phyloP scores from a whole-genome alignment of 2,888 invertebrate species.

The Mayetiola destructor region DNA sequence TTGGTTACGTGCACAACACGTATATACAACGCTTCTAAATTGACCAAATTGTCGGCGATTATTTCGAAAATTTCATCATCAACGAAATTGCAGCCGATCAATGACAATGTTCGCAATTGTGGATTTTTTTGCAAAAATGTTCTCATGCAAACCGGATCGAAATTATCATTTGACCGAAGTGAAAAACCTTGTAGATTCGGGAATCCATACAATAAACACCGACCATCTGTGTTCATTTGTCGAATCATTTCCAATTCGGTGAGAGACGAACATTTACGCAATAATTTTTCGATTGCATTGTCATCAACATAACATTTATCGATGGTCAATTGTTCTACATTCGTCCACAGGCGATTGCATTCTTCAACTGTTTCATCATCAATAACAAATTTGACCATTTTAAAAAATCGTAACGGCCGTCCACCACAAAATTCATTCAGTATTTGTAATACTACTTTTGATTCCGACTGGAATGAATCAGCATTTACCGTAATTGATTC shows the following conservation, averaged over 20 bases:
- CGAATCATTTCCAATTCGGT: constrained; percentile 5
- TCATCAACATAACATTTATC: constrained; percentile 9
- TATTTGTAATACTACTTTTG: not conserved
- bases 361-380: not conserved
- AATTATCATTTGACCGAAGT: constrained; percentile 4
- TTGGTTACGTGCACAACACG: not conserved
- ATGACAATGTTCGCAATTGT: not conserved
- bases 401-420: not conserved
- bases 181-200: not conserved
- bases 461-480: not conserved
- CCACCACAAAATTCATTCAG: constrained; percentile 3
- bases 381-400: constrained; percentile 9
- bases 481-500: constrained; percentile 5
- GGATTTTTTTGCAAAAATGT: not conserved
- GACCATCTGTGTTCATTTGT: constrained; percentile 6
- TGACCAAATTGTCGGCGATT: constrained; percentile 1
- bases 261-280: not conserved
- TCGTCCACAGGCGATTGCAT: not conserved
- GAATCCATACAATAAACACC: not conserved
- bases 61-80: constrained; percentile 6
- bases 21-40: not conserved
- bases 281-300: not conserved
- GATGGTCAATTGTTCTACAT: not conserved
- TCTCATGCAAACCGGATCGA: constrained; percentile 1
- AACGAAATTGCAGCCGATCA: constrained; percentile 3